phyloP scores from a whole-genome alignment of 2,888 invertebrate genomes.

The Drosophila neonasuta region DNA sequence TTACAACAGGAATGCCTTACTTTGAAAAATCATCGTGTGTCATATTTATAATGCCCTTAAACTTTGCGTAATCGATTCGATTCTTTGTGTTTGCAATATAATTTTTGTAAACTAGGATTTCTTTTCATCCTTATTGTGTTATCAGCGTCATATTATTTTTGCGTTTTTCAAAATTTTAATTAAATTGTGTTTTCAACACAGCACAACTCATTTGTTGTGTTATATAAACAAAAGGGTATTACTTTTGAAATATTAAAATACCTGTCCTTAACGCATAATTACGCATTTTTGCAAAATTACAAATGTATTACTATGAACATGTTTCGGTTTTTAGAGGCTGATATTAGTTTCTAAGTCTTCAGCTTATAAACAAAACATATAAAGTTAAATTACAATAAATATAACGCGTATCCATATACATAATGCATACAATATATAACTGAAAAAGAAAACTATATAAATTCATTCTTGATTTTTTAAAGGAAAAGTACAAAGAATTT shows the following conservation, averaged over 20 bases:
- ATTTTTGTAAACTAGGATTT: neutral
- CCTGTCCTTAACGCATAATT: too few relatives aligned
- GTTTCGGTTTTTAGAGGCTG: neutral
- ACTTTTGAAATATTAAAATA: neutral
- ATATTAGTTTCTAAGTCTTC: neutral
- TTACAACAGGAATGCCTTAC: neutral
- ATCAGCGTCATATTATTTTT: neutral
- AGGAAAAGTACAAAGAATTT: too few relatives aligned
- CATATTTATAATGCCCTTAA: neutral
- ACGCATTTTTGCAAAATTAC: too few relatives aligned
- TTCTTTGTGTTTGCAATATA: neutral
- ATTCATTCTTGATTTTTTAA: too few relatives aligned
- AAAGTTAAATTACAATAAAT: neutral
- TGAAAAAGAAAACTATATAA: too few relatives aligned
- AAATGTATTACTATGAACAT: too few relatives aligned
- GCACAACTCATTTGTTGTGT: neutral
- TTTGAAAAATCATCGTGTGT: neutral
- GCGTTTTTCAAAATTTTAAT: neutral
- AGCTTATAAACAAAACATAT: neutral
- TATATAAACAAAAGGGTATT: too few relatives aligned
- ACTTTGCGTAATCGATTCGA: neutral
- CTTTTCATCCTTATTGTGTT: neutral
- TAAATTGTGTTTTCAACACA: neutral
- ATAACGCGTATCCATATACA: conserved; percentile 1
- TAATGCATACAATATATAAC: neutral